Percentiles rank a stretch among this genome's conserved stretches.
These are phyloP conservation scores for Cancer borealis DNA, from an alignment of 2,888 invertebrate genomes.

Conservation along the genomic window DNA sequence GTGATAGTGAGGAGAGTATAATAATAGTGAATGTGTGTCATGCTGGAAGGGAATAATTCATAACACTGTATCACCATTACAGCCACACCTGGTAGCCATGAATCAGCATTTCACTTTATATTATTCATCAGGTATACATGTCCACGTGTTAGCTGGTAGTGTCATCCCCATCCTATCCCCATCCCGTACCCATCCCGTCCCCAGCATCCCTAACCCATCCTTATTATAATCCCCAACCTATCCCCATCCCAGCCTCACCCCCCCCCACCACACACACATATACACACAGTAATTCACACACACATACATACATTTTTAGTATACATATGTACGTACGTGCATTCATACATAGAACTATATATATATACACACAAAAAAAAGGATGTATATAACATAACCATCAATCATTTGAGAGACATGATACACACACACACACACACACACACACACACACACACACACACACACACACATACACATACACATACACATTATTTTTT, in stretches of 20 bases:
- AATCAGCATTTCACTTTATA: constrained; percentile 2
- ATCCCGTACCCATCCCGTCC: background rate
- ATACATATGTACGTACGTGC: background rate
- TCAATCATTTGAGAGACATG: background rate
- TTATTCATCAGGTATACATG: constrained; percentile 7
- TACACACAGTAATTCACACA: background rate
- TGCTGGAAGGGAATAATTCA: background rate
- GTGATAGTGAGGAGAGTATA: background rate
- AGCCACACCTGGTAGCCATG: background rate
- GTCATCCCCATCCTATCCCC: background rate
- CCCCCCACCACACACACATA: too few species aligned
- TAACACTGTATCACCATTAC: background rate
- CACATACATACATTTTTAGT: background rate
- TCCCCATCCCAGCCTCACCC: background rate
- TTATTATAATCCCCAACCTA: background rate
- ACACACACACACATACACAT: background rate
- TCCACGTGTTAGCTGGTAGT: background rate
- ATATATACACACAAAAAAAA: background rate
- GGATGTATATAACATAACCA: background rate
- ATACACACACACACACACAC: constrained; percentile 3
- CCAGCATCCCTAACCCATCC: background rate
- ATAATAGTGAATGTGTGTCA: background rate
- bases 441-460: background rate
- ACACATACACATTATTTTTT: background rate
- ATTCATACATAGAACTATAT: background rate